Base-by-base conservation (phyloP, 2,797 vertebrate genomes). In the Diplodus puntazzo region DNA sequence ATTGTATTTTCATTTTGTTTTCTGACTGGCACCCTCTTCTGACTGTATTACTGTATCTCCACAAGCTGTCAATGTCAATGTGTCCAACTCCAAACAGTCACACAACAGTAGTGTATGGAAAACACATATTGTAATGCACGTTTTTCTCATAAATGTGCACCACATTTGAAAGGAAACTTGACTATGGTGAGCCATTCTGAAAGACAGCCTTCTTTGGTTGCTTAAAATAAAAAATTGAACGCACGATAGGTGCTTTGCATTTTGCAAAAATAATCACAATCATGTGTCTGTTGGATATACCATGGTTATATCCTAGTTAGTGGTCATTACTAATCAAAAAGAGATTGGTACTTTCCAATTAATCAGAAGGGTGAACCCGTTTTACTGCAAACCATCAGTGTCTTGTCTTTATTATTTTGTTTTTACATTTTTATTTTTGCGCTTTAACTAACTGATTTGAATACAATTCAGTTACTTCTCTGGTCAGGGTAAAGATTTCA, bases 271-370 rank as follows among this genome's bases (percentile, higher is more conserved):
- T 65, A 20, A n/a, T 25, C 27, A 18, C 60, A 1, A 45, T 63
- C 17, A 45, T 9, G 7, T 34, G 23, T 53, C 39, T 69, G 21
- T 53, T 39, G 27, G 52, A 48, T 53, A 65, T 3, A 27, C 21
- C 4, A 34, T 57, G 52, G 39, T 59, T 42, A 8, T 66, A 45
- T 45, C 23, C 50, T 30, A 42, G 23, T 39, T 39, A 54, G 72
- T 54, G 27, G 55, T 58, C 46, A 39, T 34, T 23, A 7, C 16
- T 65, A 58, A 63, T 74, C 57, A 67, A 42, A 25, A 52, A 3
- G 18, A 61, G 30, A 49, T 49, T 39, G 34, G 21, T 23, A 20
- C 17, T 69, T 69, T 74, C 23, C 21, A 68, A 23, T 57, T 23
- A 69, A 62, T 50, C 58, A 27, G 3, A 5, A 49, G 11, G 14